phyloP scores from a whole-genome alignment of 2,888 invertebrate species.

The Arctia plantaginis region DNA sequence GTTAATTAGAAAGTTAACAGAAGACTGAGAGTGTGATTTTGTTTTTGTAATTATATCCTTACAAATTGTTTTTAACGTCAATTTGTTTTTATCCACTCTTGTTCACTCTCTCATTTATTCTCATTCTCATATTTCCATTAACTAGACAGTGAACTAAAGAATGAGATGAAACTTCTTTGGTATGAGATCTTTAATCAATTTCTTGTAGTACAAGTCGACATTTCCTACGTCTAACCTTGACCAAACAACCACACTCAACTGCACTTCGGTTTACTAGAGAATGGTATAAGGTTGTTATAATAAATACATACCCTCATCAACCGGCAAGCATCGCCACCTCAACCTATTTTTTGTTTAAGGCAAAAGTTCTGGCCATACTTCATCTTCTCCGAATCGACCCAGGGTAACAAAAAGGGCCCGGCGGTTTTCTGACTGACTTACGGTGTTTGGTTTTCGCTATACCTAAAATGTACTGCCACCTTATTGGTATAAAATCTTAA shows the following conservation, averaged over 20 bases:
- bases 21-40: neutral
- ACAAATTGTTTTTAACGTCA: neutral
- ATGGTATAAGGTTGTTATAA: neutral
- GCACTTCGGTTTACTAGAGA: neutral
- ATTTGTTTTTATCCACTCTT: neutral
- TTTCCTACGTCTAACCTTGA: neutral
- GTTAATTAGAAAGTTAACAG: neutral
- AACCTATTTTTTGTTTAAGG: neutral
- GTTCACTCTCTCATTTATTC: too few relatives aligned
- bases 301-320: neutral
- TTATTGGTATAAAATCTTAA: conserved; percentile 2
- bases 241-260: neutral
- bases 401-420: too few relatives aligned
- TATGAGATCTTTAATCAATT: neutral
- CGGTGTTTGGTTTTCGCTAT: neutral
- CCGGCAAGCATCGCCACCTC: neutral
- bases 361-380: neutral
- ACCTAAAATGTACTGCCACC: neutral
- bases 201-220: neutral
- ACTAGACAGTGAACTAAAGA: too few relatives aligned
- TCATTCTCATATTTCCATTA: too few relatives aligned
- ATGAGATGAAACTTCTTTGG: neutral
- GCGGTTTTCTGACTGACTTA: neutral
- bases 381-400: neutral
- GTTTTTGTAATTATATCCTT: neutral